Base-by-base conservation (phyloP, 1,140 invertebrate genomes). In the Drosophila funebris region DNA sequence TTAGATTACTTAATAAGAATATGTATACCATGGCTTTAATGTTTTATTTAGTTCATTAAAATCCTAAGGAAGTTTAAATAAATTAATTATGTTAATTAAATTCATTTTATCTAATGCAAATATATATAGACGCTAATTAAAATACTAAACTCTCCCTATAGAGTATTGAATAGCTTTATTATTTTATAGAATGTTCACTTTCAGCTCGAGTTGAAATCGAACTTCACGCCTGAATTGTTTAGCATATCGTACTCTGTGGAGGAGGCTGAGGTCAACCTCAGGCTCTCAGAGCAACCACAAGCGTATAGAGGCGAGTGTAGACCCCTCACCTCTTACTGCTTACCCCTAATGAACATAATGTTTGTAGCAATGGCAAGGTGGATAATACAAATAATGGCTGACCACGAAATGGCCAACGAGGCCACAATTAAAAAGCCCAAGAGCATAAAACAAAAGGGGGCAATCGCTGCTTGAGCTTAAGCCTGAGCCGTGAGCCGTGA, bases 351-450 rank as follows among this genome's bases (percentile, higher is more conserved):
- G 46, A 60, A 73, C 8, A 29, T 16, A 41, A 50, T 39, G 41
- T 33, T 22, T 39, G 41, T 39, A 29, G 13, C 27, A 50, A 61
- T 20, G 4, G 16, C n/a, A 39, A n/a, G 46, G 44, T 18, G 39
- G 48, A 46, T 44, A 57, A 53, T 50, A 78, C 63, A 87, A 72
- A 88, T 82, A 87, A 87, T 31, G 61, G 37, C 56, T 74, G 64
- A 46, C 78, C 83, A 53, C 82, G 48, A 80, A 81, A 78, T 76
- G 68, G 37, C 43, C 62, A 77, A 46, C 24, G 48, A 41, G 76
- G 76, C 60, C 61, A 52, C 81, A 85, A 85, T 85, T 85, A 85
- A 87, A 84, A 87, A 68, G 64, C 57, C 80, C 80, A 64, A 33
- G 43, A 63, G 74, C 57, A 57, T 57, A 66, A 72, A 78, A 62